Conservation (phyloP, 2,888 invertebrate genomes). For the Lepidocyrtinus sp. region DNA sequence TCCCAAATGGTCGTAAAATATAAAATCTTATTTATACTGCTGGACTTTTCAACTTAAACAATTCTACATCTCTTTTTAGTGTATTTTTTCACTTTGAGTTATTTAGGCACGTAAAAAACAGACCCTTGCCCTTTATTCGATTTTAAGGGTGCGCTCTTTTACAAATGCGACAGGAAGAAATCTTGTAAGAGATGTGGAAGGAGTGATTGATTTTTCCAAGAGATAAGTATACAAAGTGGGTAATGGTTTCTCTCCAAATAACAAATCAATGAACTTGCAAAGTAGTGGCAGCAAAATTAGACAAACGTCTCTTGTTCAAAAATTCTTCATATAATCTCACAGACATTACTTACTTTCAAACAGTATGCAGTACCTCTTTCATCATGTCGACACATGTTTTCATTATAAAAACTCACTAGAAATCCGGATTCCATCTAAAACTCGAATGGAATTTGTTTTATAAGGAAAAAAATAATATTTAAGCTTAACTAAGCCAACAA, state of each 20-base stretch:
- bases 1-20: slow-evolving; percentile 52
- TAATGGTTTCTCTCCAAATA: slow-evolving; percentile 9
- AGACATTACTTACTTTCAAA: no score
- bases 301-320: slow-evolving; percentile 9
- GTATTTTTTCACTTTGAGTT: no score
- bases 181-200: slow-evolving; percentile 13
- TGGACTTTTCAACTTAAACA: no score
- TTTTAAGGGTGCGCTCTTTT: slow-evolving; percentile 9
- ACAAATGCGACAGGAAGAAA: slow-evolving; percentile 14
- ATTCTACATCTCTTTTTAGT: no score
- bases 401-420: background rate
- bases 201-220: slow-evolving; percentile 2
- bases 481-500: background rate
- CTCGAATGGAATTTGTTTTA: slow-evolving; percentile 5
- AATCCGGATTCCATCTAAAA: background rate
- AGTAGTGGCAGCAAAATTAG: background rate
- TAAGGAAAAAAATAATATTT: background rate
- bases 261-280: background rate
- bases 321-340: background rate
- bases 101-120: no score
- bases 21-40: no score
- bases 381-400: slow-evolving; percentile 9
- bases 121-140: no score
- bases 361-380: slow-evolving; percentile 13
- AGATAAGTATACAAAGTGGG: slow-evolving; percentile 12